Conservation (phyloP, 2,113 vertebrate species). For the Menidia beryllina region DNA sequence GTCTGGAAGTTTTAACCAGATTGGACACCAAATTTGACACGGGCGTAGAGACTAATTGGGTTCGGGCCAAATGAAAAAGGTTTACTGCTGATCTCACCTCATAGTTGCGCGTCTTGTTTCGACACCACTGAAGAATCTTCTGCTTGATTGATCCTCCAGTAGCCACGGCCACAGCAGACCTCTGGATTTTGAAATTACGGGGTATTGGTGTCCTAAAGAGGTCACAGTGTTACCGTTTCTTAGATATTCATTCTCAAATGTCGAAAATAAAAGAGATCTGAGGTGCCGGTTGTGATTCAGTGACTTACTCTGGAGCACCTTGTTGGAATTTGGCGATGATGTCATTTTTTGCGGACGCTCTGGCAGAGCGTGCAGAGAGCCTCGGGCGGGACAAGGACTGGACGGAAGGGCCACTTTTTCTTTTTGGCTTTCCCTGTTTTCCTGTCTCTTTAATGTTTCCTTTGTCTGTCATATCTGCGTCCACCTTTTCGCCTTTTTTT, state of each 20-base stretch:
- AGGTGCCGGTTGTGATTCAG: not conserved
- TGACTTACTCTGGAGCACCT: constrained; percentile 78
- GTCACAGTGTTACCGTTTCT: constrained; percentile 3
- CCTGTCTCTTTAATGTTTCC: constrained; percentile 64
- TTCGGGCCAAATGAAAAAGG: not conserved
- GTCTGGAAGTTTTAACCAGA: not conserved
- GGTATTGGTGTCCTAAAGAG: constrained; percentile 70
- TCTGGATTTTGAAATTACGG: constrained; percentile 82
- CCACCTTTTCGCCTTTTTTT: constrained; percentile 43
- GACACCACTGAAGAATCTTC: constrained; percentile 84
- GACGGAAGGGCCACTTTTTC: constrained; percentile 47
- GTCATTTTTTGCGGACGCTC: constrained; percentile 73
- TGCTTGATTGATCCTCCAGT: constrained; percentile 82
- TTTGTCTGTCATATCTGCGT: constrained; percentile 55
- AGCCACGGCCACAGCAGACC: constrained; percentile 61
- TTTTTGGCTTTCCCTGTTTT: constrained; percentile 70
- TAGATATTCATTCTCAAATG: not conserved
- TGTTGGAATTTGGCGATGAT: constrained; percentile 84
- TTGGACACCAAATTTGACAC: not conserved
- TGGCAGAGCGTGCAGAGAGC: constrained; percentile 57
- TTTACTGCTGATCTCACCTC: constrained; percentile 59
- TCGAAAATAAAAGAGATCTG: not conserved
- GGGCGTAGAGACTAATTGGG: no score
- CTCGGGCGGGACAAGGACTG: constrained; percentile 66
- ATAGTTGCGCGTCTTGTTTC: constrained; percentile 80